phyloP scores from a whole-genome alignment of 2,888 invertebrate species.

The Tetragonisca angustula region DNA sequence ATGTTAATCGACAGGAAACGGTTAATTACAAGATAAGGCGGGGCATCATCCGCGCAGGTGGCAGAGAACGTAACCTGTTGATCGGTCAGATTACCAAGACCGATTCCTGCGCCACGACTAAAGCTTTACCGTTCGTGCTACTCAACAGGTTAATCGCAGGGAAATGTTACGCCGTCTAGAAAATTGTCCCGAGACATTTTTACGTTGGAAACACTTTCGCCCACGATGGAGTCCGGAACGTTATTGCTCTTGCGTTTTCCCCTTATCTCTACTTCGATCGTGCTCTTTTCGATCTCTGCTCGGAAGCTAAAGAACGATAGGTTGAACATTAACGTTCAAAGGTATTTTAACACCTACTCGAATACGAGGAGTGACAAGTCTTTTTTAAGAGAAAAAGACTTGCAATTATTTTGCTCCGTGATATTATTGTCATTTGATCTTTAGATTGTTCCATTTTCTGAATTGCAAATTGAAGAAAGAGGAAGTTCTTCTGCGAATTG shows the following conservation, averaged over 20 bases:
- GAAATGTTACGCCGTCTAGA: conserved; percentile 47
- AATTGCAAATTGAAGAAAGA: too few species aligned
- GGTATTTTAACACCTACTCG: not conserved
- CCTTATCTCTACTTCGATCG: not conserved
- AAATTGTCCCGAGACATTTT: conserved; percentile 47
- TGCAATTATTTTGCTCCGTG: too few species aligned
- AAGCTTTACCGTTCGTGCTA: conserved; percentile 61
- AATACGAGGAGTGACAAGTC: not conserved
- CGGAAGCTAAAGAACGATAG: not conserved
- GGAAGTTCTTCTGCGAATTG: too few species aligned
- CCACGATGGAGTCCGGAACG: not conserved
- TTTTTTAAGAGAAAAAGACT: too few species aligned
- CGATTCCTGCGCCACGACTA: conserved; percentile 60
- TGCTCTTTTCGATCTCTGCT: too few species aligned
- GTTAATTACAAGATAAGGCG: conserved; percentile 14
- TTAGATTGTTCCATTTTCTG: too few species aligned
- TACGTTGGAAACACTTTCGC: conserved; percentile 31
- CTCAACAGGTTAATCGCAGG: conserved; percentile 73
- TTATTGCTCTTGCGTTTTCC: not conserved
- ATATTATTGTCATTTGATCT: too few species aligned
- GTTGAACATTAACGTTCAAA: not conserved
- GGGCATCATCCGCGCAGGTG: conserved; percentile 17
- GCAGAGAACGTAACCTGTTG: conserved; percentile 69
- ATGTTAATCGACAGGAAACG: not conserved
- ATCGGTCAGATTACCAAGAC: conserved; percentile 67